Evolutionary conservation across 2,888 invertebrate genomes (phyloP), one percentile per base, ranked within the genome.

Genomic region (Tetrapedia diversipes): DNA sequence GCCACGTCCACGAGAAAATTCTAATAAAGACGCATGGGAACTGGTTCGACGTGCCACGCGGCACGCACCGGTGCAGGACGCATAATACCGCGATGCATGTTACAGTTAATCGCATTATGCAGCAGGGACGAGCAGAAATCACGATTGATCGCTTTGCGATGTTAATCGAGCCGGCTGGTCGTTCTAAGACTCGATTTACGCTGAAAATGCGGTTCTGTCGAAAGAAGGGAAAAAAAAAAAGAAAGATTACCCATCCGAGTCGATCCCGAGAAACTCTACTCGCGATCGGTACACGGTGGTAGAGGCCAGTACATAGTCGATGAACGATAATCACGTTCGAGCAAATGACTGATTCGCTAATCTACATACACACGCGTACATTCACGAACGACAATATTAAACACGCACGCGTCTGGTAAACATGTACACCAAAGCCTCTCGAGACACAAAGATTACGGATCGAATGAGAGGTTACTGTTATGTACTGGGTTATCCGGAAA

Each of bases 71-170:
- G n/a, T 56, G 63, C 69, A 51, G 56, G 68, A 67, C 45, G 70
- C 59, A 76, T 68, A 64, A 64, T 51, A 27, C 61, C 11, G 29
- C 57, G 49, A 72, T 47, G 57, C 59, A 47, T 75, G 73, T 75
- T 72, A 76, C 68, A 67, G 83, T 81, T 83, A 76, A 83, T 83
- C 76, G 74, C 56, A 57, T 79, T 79, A 75, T 29, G 32, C 47
- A 47, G 29, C 72, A 32, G 43, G 51, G 75, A 76, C 43, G 51
- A 78, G 60, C 39, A 74, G 76, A 79, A 76, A 72, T 76, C 76
- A 69, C 69, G 57, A 78, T 67, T 76, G 56, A 78, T 71, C 45
- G 47, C 32, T 39, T 22, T 14, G 41, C 61, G 56, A 70, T 65
- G 43, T 14, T 73, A 65, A 65, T 61, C 64, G 43, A 43, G 56